Conservation (phyloP, 2,888 invertebrate genomes). For the Nephrocerus scutellatus region DNA sequence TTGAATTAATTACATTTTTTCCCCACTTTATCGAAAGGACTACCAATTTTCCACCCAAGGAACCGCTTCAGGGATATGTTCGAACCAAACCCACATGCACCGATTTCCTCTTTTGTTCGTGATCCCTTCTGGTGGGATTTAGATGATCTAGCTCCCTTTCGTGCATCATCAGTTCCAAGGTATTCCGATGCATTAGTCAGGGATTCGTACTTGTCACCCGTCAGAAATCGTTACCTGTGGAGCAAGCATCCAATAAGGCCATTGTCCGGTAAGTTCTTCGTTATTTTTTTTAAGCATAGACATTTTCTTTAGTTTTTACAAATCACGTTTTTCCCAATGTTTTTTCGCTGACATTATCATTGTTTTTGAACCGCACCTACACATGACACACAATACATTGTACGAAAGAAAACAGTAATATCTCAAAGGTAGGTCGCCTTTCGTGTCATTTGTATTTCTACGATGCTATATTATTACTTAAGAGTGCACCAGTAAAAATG, state of each 20-base stretch:
- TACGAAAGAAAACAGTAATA: no score
- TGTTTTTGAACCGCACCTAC: no score
- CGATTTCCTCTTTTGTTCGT: constrained; percentile 72
- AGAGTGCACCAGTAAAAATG: no score
- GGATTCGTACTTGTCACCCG: constrained; percentile 83
- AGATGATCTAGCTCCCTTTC: constrained; percentile 72
- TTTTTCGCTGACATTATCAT: no score
- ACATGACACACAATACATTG: no score
- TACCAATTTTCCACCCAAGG: constrained; percentile 65
- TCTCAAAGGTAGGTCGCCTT: no score
- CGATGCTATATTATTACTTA: no score
- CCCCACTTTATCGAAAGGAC: constrained; percentile 48
- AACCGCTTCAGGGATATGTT: constrained; percentile 59
- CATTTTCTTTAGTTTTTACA: not conserved
- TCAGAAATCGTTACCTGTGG: constrained; percentile 88
- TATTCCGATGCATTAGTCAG: constrained; percentile 67
- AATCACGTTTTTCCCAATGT: no score
- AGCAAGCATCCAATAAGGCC: constrained; percentile 85
- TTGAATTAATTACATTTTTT: no score
- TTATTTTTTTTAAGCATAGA: not conserved
- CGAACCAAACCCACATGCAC: constrained; percentile 71
- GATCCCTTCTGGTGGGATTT: constrained; percentile 88
- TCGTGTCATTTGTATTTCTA: no score
- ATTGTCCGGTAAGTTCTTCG: constrained; percentile 64
- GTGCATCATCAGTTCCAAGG: constrained; percentile 53